These are phyloP conservation scores for Thelaira solivaga DNA, from an alignment of 2,888 invertebrate genomes.

Conservation along the genomic window DNA sequence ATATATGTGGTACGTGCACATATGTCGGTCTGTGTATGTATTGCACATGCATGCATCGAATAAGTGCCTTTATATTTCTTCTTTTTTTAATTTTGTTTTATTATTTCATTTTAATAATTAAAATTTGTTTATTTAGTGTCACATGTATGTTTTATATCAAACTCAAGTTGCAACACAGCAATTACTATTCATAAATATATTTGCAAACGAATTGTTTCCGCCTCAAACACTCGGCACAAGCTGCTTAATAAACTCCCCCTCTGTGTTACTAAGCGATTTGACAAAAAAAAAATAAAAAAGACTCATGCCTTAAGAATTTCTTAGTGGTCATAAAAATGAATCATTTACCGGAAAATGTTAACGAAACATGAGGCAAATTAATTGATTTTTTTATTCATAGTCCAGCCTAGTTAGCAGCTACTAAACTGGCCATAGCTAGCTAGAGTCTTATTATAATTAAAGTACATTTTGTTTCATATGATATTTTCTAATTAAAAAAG, in stretches of 20 bases:
- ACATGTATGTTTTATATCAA: constrained; percentile 14
- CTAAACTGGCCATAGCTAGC: too few species aligned
- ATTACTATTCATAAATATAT: background rate
- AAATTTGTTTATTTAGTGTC: constrained; percentile 13
- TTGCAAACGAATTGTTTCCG: constrained; percentile 56
- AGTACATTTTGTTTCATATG: background rate
- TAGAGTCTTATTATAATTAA: background rate
- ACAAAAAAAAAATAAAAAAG: too few species aligned
- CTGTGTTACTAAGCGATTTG: background rate
- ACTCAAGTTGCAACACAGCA: background rate
- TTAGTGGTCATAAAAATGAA: background rate
- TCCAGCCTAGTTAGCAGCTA: constrained; percentile 1
- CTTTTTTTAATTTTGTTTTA: constrained; percentile 35
- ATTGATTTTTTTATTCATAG: background rate
- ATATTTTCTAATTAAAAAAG: background rate
- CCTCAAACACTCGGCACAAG: constrained; percentile 19
- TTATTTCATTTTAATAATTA: constrained; percentile 8
- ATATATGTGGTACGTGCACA: background rate
- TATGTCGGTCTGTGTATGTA: background rate
- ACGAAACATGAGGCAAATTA: constrained; percentile 9
- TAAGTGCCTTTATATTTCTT: background rate
- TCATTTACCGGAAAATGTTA: constrained; percentile 35
- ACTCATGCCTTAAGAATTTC: constrained; percentile 28
- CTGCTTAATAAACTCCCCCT: background rate
- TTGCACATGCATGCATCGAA: background rate